Evolutionary conservation across 2,113 vertebrate genomes (phyloP).

Genomic region (Catagonus wagneri): DNA sequence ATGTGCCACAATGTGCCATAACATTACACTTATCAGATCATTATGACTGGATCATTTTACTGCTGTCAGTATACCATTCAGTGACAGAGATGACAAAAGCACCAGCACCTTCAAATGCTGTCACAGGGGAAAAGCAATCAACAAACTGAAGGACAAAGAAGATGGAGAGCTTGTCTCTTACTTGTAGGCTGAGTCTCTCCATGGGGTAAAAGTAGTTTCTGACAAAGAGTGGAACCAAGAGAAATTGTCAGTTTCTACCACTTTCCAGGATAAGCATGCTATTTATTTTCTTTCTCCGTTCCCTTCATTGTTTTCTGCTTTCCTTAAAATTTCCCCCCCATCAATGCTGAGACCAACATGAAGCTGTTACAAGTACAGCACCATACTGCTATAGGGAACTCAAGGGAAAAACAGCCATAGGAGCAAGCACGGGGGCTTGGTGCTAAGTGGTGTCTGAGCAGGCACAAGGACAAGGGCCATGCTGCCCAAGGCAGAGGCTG

Average conservation of each 20-base stretch:
- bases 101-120: neutral
- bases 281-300: neutral
- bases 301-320: neutral
- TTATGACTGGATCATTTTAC: neutral
- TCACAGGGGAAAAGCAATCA: neutral
- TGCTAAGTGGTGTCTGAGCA: neutral
- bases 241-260: neutral
- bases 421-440: neutral
- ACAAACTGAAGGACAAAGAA: constrained; percentile 33
- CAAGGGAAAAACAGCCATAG: neutral
- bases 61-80: neutral
- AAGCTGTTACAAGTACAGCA: neutral
- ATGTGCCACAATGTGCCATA: neutral
- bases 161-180: neutral
- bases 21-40: neutral
- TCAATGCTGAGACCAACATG: neutral
- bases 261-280: neutral
- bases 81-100: neutral
- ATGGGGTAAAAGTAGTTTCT: neutral
- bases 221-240: neutral
- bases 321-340: neutral
- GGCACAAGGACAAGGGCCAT: neutral
- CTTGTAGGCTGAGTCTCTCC: neutral
- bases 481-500: neutral
- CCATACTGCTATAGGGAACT: neutral